A percentile compares a stretch with the other conserved stretches of the same genome.
phyloP scores from a whole-genome alignment of 2,797 vertebrate species.

The Eremophila alpestris region DNA sequence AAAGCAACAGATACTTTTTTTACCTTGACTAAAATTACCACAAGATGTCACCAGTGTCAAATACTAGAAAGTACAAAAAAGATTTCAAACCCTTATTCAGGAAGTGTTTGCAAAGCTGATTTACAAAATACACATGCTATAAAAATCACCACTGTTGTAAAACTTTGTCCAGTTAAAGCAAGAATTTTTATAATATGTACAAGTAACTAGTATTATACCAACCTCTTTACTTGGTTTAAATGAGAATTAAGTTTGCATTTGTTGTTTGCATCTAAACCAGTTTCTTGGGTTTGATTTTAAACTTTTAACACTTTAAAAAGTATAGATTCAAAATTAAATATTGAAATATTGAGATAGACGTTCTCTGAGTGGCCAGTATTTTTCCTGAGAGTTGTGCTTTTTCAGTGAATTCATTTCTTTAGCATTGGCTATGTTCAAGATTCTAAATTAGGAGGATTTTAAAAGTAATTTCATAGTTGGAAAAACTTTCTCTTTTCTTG shows the following conservation, averaged over 20 bases:
- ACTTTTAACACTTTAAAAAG: background rate
- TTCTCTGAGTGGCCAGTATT: background rate
- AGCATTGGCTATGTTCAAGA: background rate
- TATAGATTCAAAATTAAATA: background rate
- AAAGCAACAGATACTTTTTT: background rate
- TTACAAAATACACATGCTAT: background rate
- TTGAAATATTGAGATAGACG: background rate
- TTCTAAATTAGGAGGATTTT: background rate
- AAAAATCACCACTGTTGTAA: background rate
- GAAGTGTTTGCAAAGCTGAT: background rate
- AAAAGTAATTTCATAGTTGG: background rate
- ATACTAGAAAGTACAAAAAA: background rate
- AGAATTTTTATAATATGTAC: background rate
- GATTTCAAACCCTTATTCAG: background rate
- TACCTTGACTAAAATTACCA: background rate
- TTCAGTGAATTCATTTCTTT: background rate
- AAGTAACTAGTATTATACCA: background rate
- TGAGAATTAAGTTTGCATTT: background rate
- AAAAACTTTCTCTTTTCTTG: background rate
- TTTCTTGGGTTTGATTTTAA: background rate
- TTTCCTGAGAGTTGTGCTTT: background rate
- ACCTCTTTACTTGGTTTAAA: background rate
- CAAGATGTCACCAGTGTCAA: conserved; percentile 27
- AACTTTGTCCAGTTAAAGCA: background rate
- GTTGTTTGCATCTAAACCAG: background rate